Evolutionary conservation across 2,888 invertebrate genomes (phyloP).

Genomic region (Drosophila robusta): DNA sequence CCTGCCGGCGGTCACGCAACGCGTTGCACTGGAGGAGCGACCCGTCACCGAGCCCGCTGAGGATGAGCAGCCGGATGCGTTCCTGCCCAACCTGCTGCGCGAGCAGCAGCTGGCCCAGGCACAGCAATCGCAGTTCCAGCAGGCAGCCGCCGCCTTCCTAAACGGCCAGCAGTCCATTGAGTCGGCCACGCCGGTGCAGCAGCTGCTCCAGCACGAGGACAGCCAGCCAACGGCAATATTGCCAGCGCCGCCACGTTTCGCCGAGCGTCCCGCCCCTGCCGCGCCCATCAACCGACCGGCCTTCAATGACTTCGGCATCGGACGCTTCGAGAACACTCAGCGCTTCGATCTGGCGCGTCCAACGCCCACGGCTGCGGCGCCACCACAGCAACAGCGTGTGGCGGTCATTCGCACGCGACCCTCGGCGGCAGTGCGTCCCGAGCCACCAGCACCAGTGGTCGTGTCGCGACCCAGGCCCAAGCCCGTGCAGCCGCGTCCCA

Average conservation of each 20-base stretch:
- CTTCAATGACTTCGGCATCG: slow-evolving; percentile 82
- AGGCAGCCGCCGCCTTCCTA: slow-evolving; percentile 79
- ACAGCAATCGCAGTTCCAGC: slow-evolving; percentile 84
- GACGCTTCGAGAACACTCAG: slow-evolving; percentile 71
- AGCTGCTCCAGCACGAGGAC: slow-evolving; percentile 71
- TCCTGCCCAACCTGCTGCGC: slow-evolving; percentile 85
- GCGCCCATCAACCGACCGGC: slow-evolving; percentile 66
- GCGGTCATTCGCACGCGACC: slow-evolving; percentile 82
- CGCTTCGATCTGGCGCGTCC: slow-evolving; percentile 82
- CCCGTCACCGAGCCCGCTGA: slow-evolving; percentile 90
- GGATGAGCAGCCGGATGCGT: slow-evolving; percentile 87
- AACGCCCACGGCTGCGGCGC: slow-evolving; percentile 52
- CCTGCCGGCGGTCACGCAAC: slow-evolving; percentile 85
- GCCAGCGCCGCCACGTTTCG: slow-evolving; percentile 80
- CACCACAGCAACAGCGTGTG: slow-evolving; percentile 86
- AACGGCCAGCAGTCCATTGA: slow-evolving; percentile 82
- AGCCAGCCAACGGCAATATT: slow-evolving; percentile 66
- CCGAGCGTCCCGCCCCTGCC: slow-evolving; percentile 74
- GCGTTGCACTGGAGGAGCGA: slow-evolving; percentile 84
- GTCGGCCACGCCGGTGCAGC: slow-evolving; percentile 84
- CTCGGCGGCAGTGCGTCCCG: slow-evolving; percentile 83
- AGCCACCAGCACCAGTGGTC: slow-evolving; percentile 80
- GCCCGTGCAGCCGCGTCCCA: slow-evolving; percentile 82
- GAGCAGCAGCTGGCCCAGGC: slow-evolving; percentile 83
- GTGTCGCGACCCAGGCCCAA: slow-evolving; percentile 75